Conservation (phyloP, 2,888 invertebrate genomes). For the Tethea ocularis region DNA sequence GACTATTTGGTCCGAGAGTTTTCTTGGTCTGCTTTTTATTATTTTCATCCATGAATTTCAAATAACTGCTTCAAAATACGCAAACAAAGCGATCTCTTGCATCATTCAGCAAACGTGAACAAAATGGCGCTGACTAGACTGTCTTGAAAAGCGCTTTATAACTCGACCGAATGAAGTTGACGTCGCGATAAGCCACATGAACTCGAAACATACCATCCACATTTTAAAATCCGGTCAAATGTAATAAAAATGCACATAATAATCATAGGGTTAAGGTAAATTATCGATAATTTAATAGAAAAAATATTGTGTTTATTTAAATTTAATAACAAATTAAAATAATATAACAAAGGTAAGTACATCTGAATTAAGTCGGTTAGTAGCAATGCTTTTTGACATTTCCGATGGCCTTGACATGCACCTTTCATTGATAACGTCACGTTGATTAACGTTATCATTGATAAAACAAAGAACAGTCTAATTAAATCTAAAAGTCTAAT, state of each 20-base stretch:
- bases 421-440: conserved; percentile 27
- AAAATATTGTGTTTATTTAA: neutral
- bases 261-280: neutral
- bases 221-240: neutral
- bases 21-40: neutral
- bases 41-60: neutral
- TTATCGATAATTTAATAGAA: neutral
- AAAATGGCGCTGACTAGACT: conserved; percentile 77
- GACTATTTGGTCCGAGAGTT: neutral
- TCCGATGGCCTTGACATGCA: conserved; percentile 27
- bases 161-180: conserved; percentile 38
- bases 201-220: neutral
- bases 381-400: conserved; percentile 45
- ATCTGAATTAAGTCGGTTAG: conserved; percentile 34
- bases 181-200: too few species aligned
- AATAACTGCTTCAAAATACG: conserved; percentile 28
- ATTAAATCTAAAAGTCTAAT: neutral
- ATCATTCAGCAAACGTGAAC: conserved; percentile 73
- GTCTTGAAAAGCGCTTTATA: conserved; percentile 76
- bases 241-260: neutral
- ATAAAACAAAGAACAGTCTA: conserved; percentile 19
- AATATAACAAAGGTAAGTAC: conserved; percentile 16
- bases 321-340: conserved; percentile 26
- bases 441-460: conserved; percentile 21
- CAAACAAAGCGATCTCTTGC: conserved; percentile 60